phyloP scores from a whole-genome alignment of 2,113 vertebrate species.

The Thomomys bottae region DNA sequence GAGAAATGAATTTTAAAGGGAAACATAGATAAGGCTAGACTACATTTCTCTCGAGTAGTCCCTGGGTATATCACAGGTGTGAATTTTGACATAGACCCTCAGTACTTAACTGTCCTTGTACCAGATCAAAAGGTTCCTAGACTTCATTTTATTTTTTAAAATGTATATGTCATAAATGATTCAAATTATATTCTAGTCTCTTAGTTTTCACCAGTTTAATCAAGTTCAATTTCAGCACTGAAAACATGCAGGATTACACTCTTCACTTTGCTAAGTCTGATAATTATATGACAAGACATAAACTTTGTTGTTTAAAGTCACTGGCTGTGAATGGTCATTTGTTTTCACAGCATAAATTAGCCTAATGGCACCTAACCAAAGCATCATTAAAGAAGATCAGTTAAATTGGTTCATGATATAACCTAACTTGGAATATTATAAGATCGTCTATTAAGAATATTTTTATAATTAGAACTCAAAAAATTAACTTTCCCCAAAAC shows the following conservation, averaged over 20 bases:
- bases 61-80: background rate
- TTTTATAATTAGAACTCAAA: too few relatives aligned
- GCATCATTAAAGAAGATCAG: background rate
- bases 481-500: too few relatives aligned
- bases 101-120: background rate
- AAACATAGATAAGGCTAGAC: background rate
- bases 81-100: background rate
- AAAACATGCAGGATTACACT: background rate
- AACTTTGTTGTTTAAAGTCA: background rate
- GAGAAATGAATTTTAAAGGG: background rate
- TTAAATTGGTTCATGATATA: background rate
- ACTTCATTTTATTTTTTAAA: conserved; percentile 12
- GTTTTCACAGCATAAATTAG: background rate
- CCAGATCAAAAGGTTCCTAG: background rate
- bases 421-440: background rate
- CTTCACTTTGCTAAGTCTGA: background rate
- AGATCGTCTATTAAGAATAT: background rate
- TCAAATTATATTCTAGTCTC: background rate
- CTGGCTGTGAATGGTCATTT: background rate
- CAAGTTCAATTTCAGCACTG: background rate
- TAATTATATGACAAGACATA: background rate
- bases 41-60: background rate
- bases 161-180: background rate
- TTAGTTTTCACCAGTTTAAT: background rate
- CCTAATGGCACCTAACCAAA: background rate